These are phyloP conservation scores for Volucella bombylans DNA, from an alignment of 2,888 invertebrate species.

Conservation along the genomic window DNA sequence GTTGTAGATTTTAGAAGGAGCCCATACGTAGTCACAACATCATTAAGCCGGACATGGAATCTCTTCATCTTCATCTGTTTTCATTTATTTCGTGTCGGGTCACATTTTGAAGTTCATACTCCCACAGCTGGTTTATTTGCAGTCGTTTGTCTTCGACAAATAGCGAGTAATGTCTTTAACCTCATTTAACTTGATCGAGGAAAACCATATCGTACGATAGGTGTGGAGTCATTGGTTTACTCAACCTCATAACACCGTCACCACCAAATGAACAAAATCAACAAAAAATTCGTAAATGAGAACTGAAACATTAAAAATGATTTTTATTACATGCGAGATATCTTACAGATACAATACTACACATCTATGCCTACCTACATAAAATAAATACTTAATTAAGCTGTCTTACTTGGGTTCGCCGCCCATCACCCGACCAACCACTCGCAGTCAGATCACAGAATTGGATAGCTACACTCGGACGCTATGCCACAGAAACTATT, in stretches of 20 bases:
- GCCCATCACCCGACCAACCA: neutral
- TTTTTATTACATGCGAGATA: constrained; percentile 25
- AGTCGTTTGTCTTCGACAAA: neutral
- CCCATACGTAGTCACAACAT: too few species aligned
- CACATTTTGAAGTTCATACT: too few species aligned
- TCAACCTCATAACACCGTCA: neutral
- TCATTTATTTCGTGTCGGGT: too few species aligned
- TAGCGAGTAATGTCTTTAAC: constrained; percentile 5
- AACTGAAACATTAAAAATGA: constrained; percentile 4
- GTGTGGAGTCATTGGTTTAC: neutral
- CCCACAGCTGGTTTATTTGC: neutral
- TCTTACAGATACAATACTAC: constrained; percentile 6
- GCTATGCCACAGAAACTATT: constrained; percentile 81
- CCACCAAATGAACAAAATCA: neutral
- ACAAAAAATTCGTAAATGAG: neutral
- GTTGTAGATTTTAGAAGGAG: too few species aligned
- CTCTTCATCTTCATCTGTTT: too few species aligned
- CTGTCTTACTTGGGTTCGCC: neutral
- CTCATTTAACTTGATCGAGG: too few species aligned
- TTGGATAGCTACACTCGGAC: constrained; percentile 81
- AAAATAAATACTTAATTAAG: constrained; percentile 54
- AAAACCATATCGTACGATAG: neutral
- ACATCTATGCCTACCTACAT: neutral
- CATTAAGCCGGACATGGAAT: too few species aligned
- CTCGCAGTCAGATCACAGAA: constrained; percentile 75